These are phyloP conservation scores for Listronotus bonariensis DNA, from an alignment of 1,140 invertebrate species.

Conservation along the genomic window DNA sequence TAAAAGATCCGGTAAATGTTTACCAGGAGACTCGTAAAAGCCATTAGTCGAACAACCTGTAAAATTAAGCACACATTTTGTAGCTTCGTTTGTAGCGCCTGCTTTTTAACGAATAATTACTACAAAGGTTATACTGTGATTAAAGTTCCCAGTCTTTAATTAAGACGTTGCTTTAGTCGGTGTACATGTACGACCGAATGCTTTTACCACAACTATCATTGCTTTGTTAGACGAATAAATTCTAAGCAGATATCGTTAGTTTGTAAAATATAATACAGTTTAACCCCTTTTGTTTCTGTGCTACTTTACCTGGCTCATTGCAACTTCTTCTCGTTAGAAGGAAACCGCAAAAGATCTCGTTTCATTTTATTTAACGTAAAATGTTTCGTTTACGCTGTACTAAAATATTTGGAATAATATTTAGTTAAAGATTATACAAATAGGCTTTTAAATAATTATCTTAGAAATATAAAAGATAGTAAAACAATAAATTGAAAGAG, in stretches of 20 bases:
- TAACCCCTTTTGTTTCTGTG: no score
- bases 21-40: slow-evolving; percentile 27
- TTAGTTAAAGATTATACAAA: no score
- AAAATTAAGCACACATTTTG: slow-evolving; percentile 34
- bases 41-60: slow-evolving; percentile 25
- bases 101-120: slow-evolving; percentile 32
- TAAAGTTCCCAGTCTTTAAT: slow-evolving; percentile 36
- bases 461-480: no score
- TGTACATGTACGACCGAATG: slow-evolving; percentile 25
- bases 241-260: background rate
- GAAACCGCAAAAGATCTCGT: no score
- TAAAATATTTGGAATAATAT: no score
- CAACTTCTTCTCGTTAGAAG: no score
- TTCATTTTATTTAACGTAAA: no score
- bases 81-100: slow-evolving; percentile 32
- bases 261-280: background rate
- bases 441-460: no score
- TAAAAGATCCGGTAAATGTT: slow-evolving; percentile 26
- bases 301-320: no score
- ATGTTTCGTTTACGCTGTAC: no score
- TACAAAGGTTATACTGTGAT: slow-evolving; percentile 34
- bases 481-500: no score
- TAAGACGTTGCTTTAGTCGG: slow-evolving; percentile 31
- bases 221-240: slow-evolving; percentile 33
- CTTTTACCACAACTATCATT: slow-evolving; percentile 30